phyloP scores from a whole-genome alignment of 2,113 vertebrate genomes.

The Phycodurus eques region DNA sequence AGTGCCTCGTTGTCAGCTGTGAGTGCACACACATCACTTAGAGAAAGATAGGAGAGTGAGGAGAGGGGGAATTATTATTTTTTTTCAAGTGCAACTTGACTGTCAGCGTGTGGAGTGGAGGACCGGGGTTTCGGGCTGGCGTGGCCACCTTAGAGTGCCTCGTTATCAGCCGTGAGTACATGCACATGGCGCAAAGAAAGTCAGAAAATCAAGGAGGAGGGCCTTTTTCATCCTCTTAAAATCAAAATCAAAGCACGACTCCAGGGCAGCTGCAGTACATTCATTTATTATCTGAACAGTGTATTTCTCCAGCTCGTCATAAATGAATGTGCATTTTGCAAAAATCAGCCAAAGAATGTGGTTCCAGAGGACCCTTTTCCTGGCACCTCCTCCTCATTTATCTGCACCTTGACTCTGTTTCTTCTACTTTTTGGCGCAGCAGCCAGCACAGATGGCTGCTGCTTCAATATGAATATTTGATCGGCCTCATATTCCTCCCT shows the following conservation, averaged over 20 bases:
- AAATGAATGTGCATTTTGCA: neutral
- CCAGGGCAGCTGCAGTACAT: neutral
- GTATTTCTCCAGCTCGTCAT: neutral
- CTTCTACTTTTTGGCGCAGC: conserved; percentile 29
- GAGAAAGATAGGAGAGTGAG: no score
- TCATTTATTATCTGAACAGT: neutral
- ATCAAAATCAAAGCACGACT: neutral
- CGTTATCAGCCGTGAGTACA: no score
- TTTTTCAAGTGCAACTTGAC: no score
- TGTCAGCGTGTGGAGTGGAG: no score
- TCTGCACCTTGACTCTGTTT: conserved; percentile 32
- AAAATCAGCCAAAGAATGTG: neutral
- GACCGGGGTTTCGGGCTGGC: no score
- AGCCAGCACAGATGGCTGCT: conserved; percentile 59
- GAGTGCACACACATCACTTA: no score
- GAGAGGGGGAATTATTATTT: no score
- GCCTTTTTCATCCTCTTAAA: neutral
- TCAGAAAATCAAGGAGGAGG: no score
- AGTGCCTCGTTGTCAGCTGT: no score
- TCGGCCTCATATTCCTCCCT: conserved; percentile 59
- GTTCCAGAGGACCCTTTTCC: neutral
- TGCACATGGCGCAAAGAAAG: no score
- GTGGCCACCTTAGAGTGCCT: no score
- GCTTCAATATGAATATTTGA: conserved; percentile 70
- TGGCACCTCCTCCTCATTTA: neutral